A percentile compares a stretch with the other conserved stretches of the same genome.
Evolutionary conservation across 2,113 vertebrate genomes (phyloP).

Genomic region (Pedionomus torquatus): DNA sequence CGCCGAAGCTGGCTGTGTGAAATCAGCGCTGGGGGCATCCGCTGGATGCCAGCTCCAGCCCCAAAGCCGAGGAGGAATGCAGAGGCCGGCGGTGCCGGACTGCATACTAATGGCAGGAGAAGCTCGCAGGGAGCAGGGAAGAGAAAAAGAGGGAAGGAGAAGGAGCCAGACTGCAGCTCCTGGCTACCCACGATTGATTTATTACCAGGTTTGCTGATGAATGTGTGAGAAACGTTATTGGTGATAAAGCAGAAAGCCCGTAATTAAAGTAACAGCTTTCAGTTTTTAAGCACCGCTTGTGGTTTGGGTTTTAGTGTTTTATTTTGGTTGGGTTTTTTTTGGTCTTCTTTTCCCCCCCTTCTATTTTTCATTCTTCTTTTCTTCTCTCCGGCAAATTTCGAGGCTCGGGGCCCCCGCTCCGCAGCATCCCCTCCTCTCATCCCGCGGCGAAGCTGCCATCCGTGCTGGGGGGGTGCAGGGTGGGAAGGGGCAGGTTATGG

Average conservation of each 20-base stretch:
- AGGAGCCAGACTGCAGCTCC: constrained; percentile 70
- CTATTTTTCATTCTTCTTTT: neutral
- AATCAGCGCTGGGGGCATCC: constrained; percentile 38
- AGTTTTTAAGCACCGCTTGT: constrained; percentile 64
- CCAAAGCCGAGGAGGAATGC: constrained; percentile 41
- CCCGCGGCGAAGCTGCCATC: neutral
- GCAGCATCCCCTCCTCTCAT: neutral
- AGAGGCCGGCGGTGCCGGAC: constrained; percentile 12
- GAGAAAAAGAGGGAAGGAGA: neutral
- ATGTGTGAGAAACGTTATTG: constrained; percentile 68
- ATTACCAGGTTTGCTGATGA: constrained; percentile 74
- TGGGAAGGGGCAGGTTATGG: neutral
- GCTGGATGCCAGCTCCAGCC: constrained; percentile 32
- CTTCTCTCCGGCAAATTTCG: constrained; percentile 21
- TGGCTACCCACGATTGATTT: constrained; percentile 74
- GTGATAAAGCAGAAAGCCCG: constrained; percentile 68
- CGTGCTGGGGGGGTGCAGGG: neutral
- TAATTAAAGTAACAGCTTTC: constrained; percentile 78
- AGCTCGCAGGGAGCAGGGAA: constrained; percentile 41
- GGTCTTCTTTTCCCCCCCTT: too few species aligned
- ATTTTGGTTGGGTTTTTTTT: too few species aligned
- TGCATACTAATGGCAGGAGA: constrained; percentile 63
- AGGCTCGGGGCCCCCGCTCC: neutral
- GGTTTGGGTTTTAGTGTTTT: neutral
- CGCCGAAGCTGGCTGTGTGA: neutral